These are phyloP conservation scores for Theonella swinhoei DNA, from an alignment of 37 sponge, comb jelly and placozoan species.

Conservation along the genomic window DNA sequence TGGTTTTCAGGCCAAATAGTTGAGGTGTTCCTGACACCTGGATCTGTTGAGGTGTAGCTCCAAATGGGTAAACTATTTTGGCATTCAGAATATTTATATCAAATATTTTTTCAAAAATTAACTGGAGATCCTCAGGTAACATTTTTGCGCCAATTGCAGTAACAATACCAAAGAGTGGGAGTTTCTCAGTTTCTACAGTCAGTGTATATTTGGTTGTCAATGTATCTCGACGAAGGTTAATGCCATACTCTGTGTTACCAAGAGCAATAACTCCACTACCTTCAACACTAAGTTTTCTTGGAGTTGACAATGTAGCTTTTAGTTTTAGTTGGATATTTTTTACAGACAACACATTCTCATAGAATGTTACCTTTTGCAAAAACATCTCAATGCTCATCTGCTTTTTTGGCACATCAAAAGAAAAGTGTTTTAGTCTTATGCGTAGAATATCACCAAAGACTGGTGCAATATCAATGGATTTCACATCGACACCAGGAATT, in stretches of 20 bases:
- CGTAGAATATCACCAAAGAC: not conserved
- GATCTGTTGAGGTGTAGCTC: not conserved
- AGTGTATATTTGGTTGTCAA: not conserved
- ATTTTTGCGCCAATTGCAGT: not conserved
- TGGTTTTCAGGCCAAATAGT: not conserved
- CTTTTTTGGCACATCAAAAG: not conserved
- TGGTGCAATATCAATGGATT: not conserved
- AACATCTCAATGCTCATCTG: not conserved
- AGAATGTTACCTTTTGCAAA: not conserved
- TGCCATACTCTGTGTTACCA: not conserved
- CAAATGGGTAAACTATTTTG: not conserved
- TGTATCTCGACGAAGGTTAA: not conserved
- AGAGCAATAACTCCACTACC: not conserved
- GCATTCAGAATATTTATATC: not conserved
- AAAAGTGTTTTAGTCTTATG: not conserved
- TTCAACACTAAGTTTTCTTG: not conserved
- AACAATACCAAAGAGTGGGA: not conserved
- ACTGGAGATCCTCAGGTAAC: not conserved
- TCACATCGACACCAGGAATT: not conserved
- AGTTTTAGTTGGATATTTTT: not conserved
- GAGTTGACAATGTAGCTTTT: not conserved
- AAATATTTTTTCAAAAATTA: not conserved
- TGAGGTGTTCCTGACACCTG: constrained; percentile 3
- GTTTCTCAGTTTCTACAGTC: not conserved
- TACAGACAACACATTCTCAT: not conserved